Evolutionary conservation across 2,888 invertebrate genomes (phyloP).

Genomic region (Podotricha telesiphe): DNA sequence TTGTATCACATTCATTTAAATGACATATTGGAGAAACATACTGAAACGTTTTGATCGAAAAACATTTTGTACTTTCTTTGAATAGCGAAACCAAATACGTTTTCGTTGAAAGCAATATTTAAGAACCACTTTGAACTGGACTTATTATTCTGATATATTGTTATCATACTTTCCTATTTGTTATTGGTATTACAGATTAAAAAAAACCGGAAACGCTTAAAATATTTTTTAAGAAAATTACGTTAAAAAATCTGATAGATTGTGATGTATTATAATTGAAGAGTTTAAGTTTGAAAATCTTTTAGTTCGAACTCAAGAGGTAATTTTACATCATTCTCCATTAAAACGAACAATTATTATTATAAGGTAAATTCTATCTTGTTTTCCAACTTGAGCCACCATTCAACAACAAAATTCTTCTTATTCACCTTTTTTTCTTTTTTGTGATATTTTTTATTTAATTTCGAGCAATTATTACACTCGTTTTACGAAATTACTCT

Average conservation of each 20-base stretch:
- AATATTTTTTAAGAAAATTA: no score
- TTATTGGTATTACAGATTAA: no score
- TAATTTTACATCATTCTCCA: slow-evolving; percentile 59
- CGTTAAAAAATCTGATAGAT: no score
- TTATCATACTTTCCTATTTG: background rate
- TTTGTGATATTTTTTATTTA: slow-evolving; percentile 81
- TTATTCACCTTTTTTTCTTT: slow-evolving; percentile 71
- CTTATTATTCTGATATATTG: slow-evolving; percentile 1
- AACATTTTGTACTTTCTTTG: slow-evolving; percentile 61
- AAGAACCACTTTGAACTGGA: slow-evolving; percentile 58
- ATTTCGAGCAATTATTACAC: slow-evolving; percentile 81
- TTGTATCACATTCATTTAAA: slow-evolving; percentile 75
- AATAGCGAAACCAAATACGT: slow-evolving; percentile 68
- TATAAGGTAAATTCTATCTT: slow-evolving; percentile 67
- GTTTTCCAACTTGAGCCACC: slow-evolving; percentile 64
- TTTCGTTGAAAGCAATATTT: slow-evolving; percentile 62
- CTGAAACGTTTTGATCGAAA: slow-evolving; percentile 65
- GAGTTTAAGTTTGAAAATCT: slow-evolving; percentile 3
- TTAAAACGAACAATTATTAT: slow-evolving; percentile 68
- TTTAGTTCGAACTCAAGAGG: slow-evolving; percentile 3
- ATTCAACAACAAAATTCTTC: slow-evolving; percentile 70
- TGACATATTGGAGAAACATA: slow-evolving; percentile 78
- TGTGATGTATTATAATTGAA: background rate
- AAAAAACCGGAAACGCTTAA: no score
- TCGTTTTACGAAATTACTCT: slow-evolving; percentile 81